Evolutionary conservation across 92 coral and sea anemone genomes (phyloP), one percentile per base, ranked within the genome.

Genomic region (Pocillopora meandrina): DNA sequence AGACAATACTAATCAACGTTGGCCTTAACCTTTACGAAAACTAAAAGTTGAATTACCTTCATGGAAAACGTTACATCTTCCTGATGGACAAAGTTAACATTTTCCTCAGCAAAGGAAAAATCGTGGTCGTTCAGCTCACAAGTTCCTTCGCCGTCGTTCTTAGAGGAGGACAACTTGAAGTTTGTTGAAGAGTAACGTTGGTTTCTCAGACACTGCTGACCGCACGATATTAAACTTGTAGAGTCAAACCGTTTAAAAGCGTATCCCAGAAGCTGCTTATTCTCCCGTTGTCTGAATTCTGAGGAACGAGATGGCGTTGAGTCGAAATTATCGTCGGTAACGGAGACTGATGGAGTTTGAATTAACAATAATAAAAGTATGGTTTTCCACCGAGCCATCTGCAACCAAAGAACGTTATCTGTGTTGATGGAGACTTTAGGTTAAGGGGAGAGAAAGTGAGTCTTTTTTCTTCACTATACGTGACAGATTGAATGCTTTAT

Each of bases 111-210:
- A 15, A 64, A 2, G 69, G 33, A n/a, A 26, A 64, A 6, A 1
- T 64, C 69, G 69, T 64, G 69, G 31, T 64, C 26, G 70, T 65
- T 65, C 70, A 65, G 70, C 26, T 65, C 70, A 65, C 70, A 65
- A 65, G 70, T 65, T 65, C 70, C 70, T 20, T 65, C 18, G 70
- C 70, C 70, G 35, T 65, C 70, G 33, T 21, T 65, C 35, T 65
- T 65, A 23, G 26, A 23, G 70, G 70, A 65, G 17, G 70, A 65
- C 70, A 20, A 10, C 70, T 65, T 65, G 70, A 20, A 65, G 70
- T 65, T 65, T 21, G 70, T 65, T 2, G 70, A 65, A 65, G 70
- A 14, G 26, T 33, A 65, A 26, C 66, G 23, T 3, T 2, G 31
- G 69, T 64, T 64, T 64, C 69, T 64, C 69, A 64, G 8, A 5